phyloP scores from a whole-genome alignment of 2,888 invertebrate genomes.

The Leistus spinibarbis region DNA sequence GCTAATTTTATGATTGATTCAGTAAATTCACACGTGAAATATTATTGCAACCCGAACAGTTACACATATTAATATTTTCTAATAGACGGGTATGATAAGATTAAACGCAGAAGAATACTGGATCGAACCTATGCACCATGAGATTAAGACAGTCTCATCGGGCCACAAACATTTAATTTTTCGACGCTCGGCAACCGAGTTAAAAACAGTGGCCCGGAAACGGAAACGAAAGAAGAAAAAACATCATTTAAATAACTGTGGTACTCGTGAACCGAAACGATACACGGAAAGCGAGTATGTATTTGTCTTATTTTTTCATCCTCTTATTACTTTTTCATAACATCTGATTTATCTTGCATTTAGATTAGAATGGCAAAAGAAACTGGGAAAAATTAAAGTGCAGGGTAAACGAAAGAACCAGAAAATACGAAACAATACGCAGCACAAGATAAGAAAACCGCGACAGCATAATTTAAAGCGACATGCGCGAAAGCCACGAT shows the following conservation, averaged over 20 bases:
- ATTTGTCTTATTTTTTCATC: conserved; percentile 16
- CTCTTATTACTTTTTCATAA: neutral
- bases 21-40: neutral
- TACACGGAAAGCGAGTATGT: conserved; percentile 59
- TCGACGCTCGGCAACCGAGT: conserved; percentile 67
- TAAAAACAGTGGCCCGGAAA: conserved; percentile 50
- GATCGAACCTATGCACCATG: conserved; percentile 72
- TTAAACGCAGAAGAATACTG: conserved; percentile 72
- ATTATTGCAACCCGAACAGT: neutral
- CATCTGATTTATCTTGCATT: conserved; percentile 15
- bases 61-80: conserved; percentile 43
- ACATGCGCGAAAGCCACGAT: conserved; percentile 58
- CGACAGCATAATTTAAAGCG: conserved; percentile 55
- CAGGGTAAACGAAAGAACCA: conserved; percentile 55
- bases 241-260: conserved; percentile 62
- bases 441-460: conserved; percentile 53
- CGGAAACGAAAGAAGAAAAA: conserved; percentile 59
- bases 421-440: conserved; percentile 46
- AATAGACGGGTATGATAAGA: conserved; percentile 70
- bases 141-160: conserved; percentile 52
- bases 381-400: conserved; percentile 59
- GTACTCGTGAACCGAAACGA: conserved; percentile 62
- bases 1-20: no score
- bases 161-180: conserved; percentile 72
- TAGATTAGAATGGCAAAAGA: conserved; percentile 66